Evolutionary conservation across 1,140 invertebrate species (phyloP), one percentile per base, ranked within the genome.

Genomic region (Drosophila nasuta): DNA sequence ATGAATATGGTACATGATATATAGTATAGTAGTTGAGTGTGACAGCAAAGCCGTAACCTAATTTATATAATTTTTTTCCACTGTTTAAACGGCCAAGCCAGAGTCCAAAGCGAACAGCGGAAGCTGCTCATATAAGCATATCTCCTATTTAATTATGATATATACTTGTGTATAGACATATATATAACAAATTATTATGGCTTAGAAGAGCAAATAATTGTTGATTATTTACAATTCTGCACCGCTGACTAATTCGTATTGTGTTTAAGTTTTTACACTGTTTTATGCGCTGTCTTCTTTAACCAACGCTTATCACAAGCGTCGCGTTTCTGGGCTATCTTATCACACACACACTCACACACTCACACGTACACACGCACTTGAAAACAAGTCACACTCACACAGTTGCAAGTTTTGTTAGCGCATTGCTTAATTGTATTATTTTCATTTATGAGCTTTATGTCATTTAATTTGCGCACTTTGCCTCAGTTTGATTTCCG

Each of bases 41-140:
- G 58, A 59, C 52, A 57, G 28, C 43, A 48, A 63, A 59, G 45
- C 58, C 58, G 38, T 75, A 70, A 65, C 64, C 72, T 33, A 87
- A 88, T 87, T 88, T 83, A 75, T 77, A 63, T 79, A 80, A 74
- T 70, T 79, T 82, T 82, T 82, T 62, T 4, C 7, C n/a, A 25
- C 35, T 75, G 45, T 33, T 73, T 66, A 71, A 83, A 68, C 41
- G 67, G 48, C 5, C 35, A 5, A 35, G 30, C 25, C 51, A 68
- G 51, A 75, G 20, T 25, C 20, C 20, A 25, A 25, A 25, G 20
- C 20, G 20, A 25, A 3, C 3, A 25, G 77, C 83, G 83, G 83
- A 87, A 87, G 83, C 83, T 87, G 83, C 83, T 87, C 83, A 87
- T 88, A 83, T 65, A 41, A 71, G 85, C 83, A 87, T 87, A 83